These are phyloP conservation scores for Xiphophorus birchmanni DNA, from an alignment of 2,797 vertebrate species.

Conservation along the genomic window DNA sequence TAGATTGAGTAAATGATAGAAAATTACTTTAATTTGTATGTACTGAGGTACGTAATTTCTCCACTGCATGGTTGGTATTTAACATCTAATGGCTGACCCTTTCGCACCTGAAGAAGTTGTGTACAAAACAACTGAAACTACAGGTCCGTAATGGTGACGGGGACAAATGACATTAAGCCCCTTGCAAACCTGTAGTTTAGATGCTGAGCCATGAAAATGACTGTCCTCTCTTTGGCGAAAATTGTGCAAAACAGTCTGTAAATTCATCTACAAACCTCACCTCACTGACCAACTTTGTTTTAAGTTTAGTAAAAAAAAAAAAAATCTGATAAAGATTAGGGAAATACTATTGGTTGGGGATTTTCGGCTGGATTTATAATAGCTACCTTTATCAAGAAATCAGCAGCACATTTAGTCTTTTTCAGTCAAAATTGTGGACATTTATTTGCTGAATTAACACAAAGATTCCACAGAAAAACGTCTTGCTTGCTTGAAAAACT, in stretches of 20 bases:
- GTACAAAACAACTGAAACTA: not conserved
- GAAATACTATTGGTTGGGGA: not conserved
- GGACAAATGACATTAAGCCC: too few relatives aligned
- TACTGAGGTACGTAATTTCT: not conserved
- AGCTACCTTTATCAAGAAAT: not conserved
- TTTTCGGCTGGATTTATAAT: not conserved
- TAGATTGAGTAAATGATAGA: not conserved
- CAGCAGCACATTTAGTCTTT: not conserved
- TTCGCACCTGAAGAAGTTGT: not conserved
- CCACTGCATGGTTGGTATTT: not conserved
- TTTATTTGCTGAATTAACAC: not conserved
- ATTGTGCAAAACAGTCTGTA: not conserved
- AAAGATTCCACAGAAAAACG: not conserved
- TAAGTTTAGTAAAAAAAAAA: not conserved
- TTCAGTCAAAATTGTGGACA: not conserved
- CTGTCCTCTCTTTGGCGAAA: not conserved
- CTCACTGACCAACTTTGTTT: not conserved
- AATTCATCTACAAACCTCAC: not conserved
- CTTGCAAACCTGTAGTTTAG: too few relatives aligned
- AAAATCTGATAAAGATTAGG: not conserved
- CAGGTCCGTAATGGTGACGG: too few relatives aligned
- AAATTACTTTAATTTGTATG: not conserved
- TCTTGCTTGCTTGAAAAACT: not conserved
- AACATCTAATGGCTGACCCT: not conserved
- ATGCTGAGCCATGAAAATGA: not conserved